Evolutionary conservation across 2,888 invertebrate species (phyloP).

Genomic region (Antheraea yamamai): DNA sequence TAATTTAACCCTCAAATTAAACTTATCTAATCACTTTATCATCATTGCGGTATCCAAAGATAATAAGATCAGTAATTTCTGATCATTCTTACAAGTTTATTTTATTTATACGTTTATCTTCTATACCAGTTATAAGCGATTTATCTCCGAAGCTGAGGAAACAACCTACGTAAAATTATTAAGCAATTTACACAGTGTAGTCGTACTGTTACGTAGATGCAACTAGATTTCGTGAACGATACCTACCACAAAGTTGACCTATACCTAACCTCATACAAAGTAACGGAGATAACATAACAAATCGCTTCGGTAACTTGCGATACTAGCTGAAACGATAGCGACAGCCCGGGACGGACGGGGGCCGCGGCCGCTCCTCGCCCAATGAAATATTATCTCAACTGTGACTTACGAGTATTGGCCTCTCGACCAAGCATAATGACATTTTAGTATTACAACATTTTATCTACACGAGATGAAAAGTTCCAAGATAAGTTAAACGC

Average conservation of each 20-base stretch:
- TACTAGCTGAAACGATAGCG: constrained; percentile 68
- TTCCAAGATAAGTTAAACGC: constrained; percentile 79
- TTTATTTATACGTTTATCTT: not conserved
- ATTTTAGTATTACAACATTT: constrained; percentile 81
- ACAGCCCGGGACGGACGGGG: constrained; percentile 34
- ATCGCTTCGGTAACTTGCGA: constrained; percentile 69
- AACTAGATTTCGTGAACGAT: constrained; percentile 56
- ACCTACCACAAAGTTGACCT: constrained; percentile 66
- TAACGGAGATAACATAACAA: constrained; percentile 76
- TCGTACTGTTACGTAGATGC: constrained; percentile 20
- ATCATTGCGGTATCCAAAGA: not conserved
- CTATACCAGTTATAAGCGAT: constrained; percentile 6
- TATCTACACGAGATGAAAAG: constrained; percentile 79
- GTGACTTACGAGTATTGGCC: constrained; percentile 68
- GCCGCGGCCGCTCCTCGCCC: constrained; percentile 52
- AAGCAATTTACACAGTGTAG: constrained; percentile 15
- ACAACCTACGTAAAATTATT: constrained; percentile 7
- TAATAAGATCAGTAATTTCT: not conserved
- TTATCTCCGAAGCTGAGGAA: not conserved
- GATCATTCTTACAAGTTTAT: not conserved
- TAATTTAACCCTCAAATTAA: not conserved
- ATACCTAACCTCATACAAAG: constrained; percentile 70
- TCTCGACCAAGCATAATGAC: constrained; percentile 74
- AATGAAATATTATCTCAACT: constrained; percentile 70
- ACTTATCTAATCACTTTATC: not conserved